Evolutionary conservation across 2,113 vertebrate genomes (phyloP), one percentile per base, ranked within the genome.

Genomic region (Aldabrachelys gigantea): DNA sequence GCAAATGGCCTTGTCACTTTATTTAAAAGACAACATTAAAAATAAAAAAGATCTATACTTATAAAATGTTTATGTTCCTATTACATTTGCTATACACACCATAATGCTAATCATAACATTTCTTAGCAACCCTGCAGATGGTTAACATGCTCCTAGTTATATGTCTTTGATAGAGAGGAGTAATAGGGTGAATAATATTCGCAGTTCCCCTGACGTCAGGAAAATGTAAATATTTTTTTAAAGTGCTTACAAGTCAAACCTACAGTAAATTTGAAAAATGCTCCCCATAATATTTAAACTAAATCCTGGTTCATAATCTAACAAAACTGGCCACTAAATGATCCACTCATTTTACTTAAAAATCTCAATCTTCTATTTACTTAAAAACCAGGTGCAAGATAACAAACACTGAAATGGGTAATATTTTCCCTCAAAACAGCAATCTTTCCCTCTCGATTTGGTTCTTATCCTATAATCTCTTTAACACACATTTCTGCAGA

Each of bases 181-280:
- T 85, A 96, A 92, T 82, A 80, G 92, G 95, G 54, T 89, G 95
- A 97, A 57, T 89, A 95, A 93, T 90, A 95, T 85, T 92, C 96
- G 93, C 87, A 89, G 97, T 91, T 97, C 96, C 97, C 92, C 96
- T 14, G 16, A 83, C 95, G 96, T 94, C 96, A 75, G 10, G 22
- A 91, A 96, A 97, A 94, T 91, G 96, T 98, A 98, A 98, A 98
- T 97, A 97, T 98, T 97, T 97, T 96, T 94, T 96, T 75, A 88
- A 24, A 98, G 97, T 95, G 95, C 96, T 98, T 95, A 96, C 97
- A 97, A 97, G 97, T 97, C 95, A 98, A 98, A 98, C 90, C 95
- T 91, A 97, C 95, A 96, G 96, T 95, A 98, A 97, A 98, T 95
- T 83, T 97, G 97, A 98, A 98, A 98, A 97, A 98, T 94, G 96